Conservation (phyloP, 2,888 invertebrate genomes). For the Athalia circularis region DNA sequence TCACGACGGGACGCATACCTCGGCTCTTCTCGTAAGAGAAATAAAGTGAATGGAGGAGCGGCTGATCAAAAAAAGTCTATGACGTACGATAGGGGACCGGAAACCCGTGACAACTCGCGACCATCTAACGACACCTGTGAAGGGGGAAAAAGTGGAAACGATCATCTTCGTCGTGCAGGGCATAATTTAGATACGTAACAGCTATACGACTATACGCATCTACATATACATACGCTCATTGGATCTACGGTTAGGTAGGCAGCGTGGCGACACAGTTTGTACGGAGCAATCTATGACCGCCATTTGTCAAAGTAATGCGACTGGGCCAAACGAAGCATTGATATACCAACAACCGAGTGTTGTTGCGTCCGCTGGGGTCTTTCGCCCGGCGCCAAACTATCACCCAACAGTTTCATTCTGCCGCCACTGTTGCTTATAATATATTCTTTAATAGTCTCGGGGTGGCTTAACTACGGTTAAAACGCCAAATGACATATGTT, state of each 20-base stretch:
- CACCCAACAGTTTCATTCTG: neutral
- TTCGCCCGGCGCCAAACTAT: slow-evolving; percentile 30
- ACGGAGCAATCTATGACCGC: slow-evolving; percentile 54
- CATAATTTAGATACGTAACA: too few species aligned
- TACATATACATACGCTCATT: too few species aligned
- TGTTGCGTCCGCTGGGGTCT: slow-evolving; percentile 18
- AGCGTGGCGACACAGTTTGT: slow-evolving; percentile 30
- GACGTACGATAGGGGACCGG: too few species aligned
- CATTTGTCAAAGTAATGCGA: slow-evolving; percentile 62
- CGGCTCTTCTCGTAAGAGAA: neutral
- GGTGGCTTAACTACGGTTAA: too few species aligned
- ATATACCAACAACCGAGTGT: slow-evolving; percentile 61
- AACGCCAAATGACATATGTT: too few species aligned
- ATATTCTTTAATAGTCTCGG: too few species aligned
- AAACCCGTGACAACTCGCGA: too few species aligned
- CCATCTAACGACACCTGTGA: neutral
- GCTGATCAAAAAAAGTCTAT: too few species aligned
- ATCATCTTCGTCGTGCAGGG: too few species aligned
- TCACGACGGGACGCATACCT: too few species aligned
- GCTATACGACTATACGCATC: too few species aligned
- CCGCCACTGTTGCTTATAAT: neutral
- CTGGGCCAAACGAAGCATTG: slow-evolving; percentile 65
- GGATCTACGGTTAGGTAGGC: neutral
- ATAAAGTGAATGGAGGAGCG: neutral
- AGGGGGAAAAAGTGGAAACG: neutral